Base-by-base conservation (phyloP, 1,140 invertebrate genomes). In the Lepidurus packardi region DNA sequence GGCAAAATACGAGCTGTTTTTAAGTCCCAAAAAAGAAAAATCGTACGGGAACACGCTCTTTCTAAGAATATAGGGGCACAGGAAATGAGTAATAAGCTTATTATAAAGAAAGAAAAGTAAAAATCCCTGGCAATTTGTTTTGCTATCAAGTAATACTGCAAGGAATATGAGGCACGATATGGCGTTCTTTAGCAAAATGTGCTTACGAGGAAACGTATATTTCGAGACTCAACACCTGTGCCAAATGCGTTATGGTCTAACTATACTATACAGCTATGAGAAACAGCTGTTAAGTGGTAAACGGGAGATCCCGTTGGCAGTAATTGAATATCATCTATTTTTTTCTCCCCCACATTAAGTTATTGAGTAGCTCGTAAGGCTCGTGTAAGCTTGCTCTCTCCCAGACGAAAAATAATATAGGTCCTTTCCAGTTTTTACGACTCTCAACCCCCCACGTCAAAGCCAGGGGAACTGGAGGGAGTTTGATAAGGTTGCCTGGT, bases 261-360 rank as follows among this genome's bases (percentile, higher is more conserved):
- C 53, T n/a, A 65, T 65, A 65, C n/a, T n/a, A n/a, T 65, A 34
- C 34, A 13, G 53, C 6, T 65, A 65, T 21, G 21, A 3, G 53
- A 65, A 65, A 65, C 53, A 65, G 53, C 53, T 65, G 53, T 65
- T 9, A 65, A 65, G 21, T 65, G 53, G 53, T 13, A 65, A 65
- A 65, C 21, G 53, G 53, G 53, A 7, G 16, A 65, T 65, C 21
- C 53, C 53, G n/a, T 21, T 65, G 53, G 9, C 10, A 21, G 53
- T 65, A 65, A 65, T 7, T 21, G 53, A 21, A 21, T 65, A n/a
- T 65, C 53, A 65, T 65, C 21, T 65, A 16, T 65, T 21, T 65
- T 65, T 65, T 65, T 65, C 53, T 65, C 53, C 16, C 53, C 16
- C 53, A 16, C 16, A 65, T 65, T 65, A 65, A 65, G 53, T 65